Evolutionary conservation across 2,113 vertebrate genomes (phyloP).

Genomic region (Grantiella picta): DNA sequence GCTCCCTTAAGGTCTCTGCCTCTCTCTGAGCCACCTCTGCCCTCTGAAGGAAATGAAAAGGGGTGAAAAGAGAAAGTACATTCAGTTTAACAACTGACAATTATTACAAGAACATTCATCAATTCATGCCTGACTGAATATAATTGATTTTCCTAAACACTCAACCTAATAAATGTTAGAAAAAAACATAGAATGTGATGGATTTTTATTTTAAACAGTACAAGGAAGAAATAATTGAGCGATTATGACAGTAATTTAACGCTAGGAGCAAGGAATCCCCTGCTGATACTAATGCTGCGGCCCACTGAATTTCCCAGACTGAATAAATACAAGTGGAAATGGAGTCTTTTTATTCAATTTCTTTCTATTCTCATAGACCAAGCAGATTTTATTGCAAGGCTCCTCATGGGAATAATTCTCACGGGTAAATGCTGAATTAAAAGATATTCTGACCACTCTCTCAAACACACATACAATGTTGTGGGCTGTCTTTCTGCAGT

Average conservation of each 20-base stretch:
- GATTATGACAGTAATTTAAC: constrained; percentile 90
- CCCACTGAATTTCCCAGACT: constrained; percentile 85
- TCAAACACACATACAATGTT: constrained; percentile 55
- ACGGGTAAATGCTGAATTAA: constrained; percentile 76
- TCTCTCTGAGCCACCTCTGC: constrained; percentile 94
- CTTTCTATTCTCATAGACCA: constrained; percentile 79
- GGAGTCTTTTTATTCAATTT: constrained; percentile 87
- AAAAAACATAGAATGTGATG: constrained; percentile 82
- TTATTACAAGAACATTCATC: constrained; percentile 88
- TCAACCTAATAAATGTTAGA: constrained; percentile 85
- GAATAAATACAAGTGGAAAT: constrained; percentile 85
- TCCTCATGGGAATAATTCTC: constrained; percentile 80
- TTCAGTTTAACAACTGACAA: constrained; percentile 84
- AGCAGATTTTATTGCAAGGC: constrained; percentile 78
- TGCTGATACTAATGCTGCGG: constrained; percentile 83
- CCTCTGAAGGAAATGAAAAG: constrained; percentile 82
- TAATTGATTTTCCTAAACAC: constrained; percentile 90
- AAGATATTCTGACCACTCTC: constrained; percentile 71
- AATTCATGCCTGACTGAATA: constrained; percentile 83
- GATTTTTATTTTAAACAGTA: constrained; percentile 88
- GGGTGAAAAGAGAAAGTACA: constrained; percentile 76
- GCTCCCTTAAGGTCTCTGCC: constrained; percentile 88
- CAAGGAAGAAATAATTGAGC: constrained; percentile 87
- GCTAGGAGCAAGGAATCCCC: constrained; percentile 86
- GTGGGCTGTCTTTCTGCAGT: constrained; percentile 51